These are phyloP conservation scores for Tricholaema leucomelas DNA, from an alignment of 2,113 vertebrate genomes.

Conservation along the genomic window DNA sequence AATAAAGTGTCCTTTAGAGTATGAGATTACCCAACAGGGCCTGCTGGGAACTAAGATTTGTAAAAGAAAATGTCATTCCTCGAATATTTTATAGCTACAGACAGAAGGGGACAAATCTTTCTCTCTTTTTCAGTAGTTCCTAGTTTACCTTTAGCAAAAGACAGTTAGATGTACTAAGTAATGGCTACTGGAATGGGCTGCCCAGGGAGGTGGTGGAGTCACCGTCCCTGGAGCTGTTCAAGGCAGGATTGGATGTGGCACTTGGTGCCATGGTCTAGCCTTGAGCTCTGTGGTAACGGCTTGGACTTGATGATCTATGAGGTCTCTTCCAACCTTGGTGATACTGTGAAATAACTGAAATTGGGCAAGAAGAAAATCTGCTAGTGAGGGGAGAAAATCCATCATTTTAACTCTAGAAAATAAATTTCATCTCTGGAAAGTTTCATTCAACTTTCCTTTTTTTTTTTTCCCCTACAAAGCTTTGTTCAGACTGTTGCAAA, in stretches of 20 bases:
- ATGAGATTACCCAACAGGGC: background rate
- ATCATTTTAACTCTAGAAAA: background rate
- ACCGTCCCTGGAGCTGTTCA: too few species aligned
- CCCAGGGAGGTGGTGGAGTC: too few species aligned
- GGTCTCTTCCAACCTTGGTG: too few species aligned
- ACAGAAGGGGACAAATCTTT: background rate
- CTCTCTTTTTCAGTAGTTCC: background rate
- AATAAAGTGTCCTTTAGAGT: constrained; percentile 11
- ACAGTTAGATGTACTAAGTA: background rate
- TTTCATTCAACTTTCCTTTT: background rate
- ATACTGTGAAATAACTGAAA: too few species aligned
- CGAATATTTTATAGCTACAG: background rate
- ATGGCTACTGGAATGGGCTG: too few species aligned
- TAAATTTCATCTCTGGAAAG: background rate
- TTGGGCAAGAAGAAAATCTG: background rate
- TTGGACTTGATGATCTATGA: too few species aligned
- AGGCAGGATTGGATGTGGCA: too few species aligned
- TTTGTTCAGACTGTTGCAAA: background rate
- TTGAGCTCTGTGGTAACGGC: too few species aligned
- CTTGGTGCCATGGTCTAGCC: too few species aligned
- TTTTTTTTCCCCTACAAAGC: background rate
- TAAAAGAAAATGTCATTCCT: constrained; percentile 19
- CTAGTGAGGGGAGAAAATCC: background rate
- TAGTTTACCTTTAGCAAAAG: constrained; percentile 16
- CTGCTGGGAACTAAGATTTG: background rate